Conservation (phyloP, 2,113 vertebrate genomes). For the Myrmophylax atrothorax region DNA sequence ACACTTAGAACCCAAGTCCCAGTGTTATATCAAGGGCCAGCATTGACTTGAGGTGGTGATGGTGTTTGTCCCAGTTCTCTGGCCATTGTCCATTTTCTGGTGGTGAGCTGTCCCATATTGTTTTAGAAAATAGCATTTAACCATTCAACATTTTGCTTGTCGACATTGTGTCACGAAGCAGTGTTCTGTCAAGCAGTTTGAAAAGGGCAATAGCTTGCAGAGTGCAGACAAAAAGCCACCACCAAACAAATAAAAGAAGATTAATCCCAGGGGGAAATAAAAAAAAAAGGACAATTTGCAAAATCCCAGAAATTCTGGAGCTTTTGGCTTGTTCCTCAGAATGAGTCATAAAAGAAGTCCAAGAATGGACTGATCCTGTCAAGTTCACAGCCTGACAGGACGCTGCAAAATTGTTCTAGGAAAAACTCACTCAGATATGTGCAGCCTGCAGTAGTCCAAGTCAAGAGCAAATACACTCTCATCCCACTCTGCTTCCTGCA, state of each 20-base stretch:
- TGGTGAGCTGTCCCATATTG: background rate
- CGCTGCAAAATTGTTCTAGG: background rate
- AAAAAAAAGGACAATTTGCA: background rate
- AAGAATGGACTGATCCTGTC: background rate
- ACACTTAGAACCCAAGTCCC: background rate
- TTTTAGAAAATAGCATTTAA: conserved; percentile 19
- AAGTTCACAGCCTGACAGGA: background rate
- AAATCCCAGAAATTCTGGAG: background rate
- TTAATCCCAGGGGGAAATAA: background rate
- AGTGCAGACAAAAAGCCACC: background rate
- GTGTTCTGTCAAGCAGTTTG: conserved; percentile 34
- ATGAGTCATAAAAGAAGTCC: background rate
- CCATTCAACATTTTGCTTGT: conserved; percentile 9
- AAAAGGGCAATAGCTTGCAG: conserved; percentile 50
- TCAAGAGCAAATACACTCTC: background rate
- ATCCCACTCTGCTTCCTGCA: background rate
- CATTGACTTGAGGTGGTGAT: background rate
- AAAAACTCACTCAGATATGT: background rate
- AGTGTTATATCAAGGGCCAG: background rate
- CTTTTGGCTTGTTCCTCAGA: background rate
- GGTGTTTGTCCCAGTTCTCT: background rate
- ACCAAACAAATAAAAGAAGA: background rate
- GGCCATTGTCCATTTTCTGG: background rate
- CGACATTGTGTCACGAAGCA: background rate
- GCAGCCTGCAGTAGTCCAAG: background rate